Base-by-base conservation (phyloP, 2,113 vertebrate genomes). In the Channa maculata region DNA sequence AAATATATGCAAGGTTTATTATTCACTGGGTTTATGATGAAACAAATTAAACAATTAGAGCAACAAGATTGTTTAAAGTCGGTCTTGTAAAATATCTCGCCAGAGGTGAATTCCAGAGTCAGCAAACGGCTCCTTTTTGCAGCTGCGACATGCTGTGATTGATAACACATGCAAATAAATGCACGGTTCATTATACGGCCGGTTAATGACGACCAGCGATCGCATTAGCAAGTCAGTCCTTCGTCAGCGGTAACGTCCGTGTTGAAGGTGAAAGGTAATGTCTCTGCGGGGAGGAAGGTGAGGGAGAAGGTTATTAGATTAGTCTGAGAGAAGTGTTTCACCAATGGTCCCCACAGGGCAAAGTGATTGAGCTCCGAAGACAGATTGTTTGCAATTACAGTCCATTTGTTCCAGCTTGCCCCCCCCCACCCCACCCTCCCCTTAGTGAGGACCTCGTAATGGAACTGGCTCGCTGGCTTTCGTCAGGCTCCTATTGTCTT, bases 311-410 rank as follows among this genome's bases (percentile, higher is more conserved):
- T 89, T 87, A 89, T 91, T 88, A 81, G 83, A 90, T 91, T 84
- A 90, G 82, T 76, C 75, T 48, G 79, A 82, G 84, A 81, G 83
- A 67, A 87, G 83, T 75, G 88, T 79, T 83, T 80, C 78, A 77
- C 75, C 81, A 60, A 72, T 51, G 65, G 80, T 65, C 65, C 82
- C 91, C 64, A 33, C 85, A 65, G 79, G 86, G 79, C 75, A 46
- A 64, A 83, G 86, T 86, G 87, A 90, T 88, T 85, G 88, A 92
- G 84, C 86, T 90, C 84, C 84, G 80, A 86, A 89, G 89, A 91
- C 84, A 80, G 88, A 91, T 89, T 86, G 89, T 83, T 80, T 80
- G 75, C 90, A 91, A 92, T 91, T 91, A 90, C 84, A 74, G 82
- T 88, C 90, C 84, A 89, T 92, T 92, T 88, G 88, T 88, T 89